Conservation (phyloP, 37 sponge, comb jelly and placozoan genomes). For the Spongilla lacustris region DNA sequence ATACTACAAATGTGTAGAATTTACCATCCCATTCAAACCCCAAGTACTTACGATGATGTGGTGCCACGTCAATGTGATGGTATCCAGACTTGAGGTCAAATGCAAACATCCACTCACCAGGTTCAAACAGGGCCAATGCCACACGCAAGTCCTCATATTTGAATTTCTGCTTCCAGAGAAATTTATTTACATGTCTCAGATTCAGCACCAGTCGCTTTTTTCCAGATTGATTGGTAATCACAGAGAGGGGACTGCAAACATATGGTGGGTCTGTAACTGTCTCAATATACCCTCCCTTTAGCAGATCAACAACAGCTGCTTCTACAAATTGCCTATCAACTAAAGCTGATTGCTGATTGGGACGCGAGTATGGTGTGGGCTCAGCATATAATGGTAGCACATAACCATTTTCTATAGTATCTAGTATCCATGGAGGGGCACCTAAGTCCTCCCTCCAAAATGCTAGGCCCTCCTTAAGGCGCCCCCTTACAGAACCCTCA, state of each 20-base stretch:
- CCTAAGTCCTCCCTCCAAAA: background rate
- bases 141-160: constrained; percentile 41
- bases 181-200: constrained; percentile 18
- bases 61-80: constrained; percentile 25
- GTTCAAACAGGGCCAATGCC: constrained; percentile 4
- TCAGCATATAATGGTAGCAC: constrained; percentile 3
- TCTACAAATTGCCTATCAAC: constrained; percentile 12
- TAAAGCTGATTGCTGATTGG: constrained; percentile 7
- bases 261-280: background rate
- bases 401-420: constrained; percentile 13
- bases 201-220: constrained; percentile 34
- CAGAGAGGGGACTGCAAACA: constrained; percentile 41
- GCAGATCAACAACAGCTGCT: background rate
- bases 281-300: background rate
- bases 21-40: constrained; percentile 39
- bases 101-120: constrained; percentile 21
- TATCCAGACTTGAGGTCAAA: constrained; percentile 46
- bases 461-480: background rate
- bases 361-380: background rate
- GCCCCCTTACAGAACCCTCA: background rate
- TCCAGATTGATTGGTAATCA: constrained; percentile 11
- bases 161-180: constrained; percentile 27
- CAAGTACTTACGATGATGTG: constrained; percentile 15
- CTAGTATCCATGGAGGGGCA: background rate
- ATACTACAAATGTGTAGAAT: constrained; percentile 26